Percentiles rank a stretch among this genome's conserved stretches.
Evolutionary conservation across 2,797 vertebrate species (phyloP).

Genomic region (Anisognathus igniventris): DNA sequence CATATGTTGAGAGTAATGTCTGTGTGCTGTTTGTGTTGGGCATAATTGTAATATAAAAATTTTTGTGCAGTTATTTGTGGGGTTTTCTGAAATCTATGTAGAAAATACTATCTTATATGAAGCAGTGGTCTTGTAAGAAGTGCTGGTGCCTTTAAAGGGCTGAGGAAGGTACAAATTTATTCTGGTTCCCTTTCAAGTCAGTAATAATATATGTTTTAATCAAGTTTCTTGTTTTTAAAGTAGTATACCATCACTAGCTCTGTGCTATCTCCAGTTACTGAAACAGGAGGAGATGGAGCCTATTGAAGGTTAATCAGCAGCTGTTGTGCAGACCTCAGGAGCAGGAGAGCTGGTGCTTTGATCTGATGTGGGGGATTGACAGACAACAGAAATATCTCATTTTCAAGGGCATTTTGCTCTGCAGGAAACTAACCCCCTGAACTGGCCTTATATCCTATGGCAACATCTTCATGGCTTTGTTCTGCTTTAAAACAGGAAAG

Average conservation of each 20-base stretch:
- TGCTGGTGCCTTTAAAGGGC: background rate
- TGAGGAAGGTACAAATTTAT: background rate
- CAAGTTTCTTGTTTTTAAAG: background rate
- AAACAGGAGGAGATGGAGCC: slow-evolving; percentile 37
- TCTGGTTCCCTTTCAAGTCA: background rate
- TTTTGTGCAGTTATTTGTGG: background rate
- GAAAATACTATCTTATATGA: background rate
- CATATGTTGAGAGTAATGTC: background rate
- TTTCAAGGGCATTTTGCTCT: slow-evolving; percentile 39
- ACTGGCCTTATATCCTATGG: background rate
- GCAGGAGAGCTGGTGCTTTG: slow-evolving; percentile 24
- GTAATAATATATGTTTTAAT: background rate
- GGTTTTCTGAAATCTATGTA: accelerated
- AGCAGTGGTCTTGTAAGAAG: background rate
- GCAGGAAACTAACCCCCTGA: background rate
- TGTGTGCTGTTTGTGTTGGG: background rate
- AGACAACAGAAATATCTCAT: background rate
- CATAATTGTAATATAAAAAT: background rate
- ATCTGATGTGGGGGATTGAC: slow-evolving; percentile 31
- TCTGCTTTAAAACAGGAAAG: background rate
- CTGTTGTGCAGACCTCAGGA: slow-evolving; percentile 7
- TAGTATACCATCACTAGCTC: background rate
- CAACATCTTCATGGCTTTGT: background rate
- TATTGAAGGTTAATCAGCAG: slow-evolving; percentile 58
- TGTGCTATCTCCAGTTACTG: background rate